Evolutionary conservation across 2,113 vertebrate species (phyloP).

Genomic region (Sylvicapra grimmia): DNA sequence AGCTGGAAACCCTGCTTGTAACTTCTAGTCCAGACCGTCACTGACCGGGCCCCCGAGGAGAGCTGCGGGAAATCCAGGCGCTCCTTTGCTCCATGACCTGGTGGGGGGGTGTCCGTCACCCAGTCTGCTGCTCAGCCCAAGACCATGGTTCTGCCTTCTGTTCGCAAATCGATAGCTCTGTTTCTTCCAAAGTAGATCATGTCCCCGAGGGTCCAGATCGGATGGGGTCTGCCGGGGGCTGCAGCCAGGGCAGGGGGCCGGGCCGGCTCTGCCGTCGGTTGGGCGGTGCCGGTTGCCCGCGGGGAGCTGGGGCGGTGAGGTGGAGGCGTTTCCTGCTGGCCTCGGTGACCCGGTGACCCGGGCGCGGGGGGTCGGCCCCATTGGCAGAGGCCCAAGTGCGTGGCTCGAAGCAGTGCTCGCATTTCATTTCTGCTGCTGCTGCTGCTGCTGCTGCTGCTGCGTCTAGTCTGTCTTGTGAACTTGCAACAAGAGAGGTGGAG

Average conservation of each 20-base stretch:
- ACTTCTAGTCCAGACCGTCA: conserved; percentile 48
- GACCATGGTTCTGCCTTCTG: conserved; percentile 73
- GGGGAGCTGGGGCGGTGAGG: conserved; percentile 11
- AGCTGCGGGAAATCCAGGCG: conserved; percentile 41
- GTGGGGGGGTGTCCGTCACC: conserved; percentile 41
- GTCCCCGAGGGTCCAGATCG: conserved; percentile 63
- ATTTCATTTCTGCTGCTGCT: conserved; percentile 49
- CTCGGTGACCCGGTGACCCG: not conserved
- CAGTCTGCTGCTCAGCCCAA: conserved; percentile 45
- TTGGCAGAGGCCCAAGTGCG: conserved; percentile 54
- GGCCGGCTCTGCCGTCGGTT: conserved; percentile 51
- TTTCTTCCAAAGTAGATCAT: conserved; percentile 63
- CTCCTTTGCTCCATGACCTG: conserved; percentile 35
- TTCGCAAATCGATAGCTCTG: conserved; percentile 56
- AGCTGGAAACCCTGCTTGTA: conserved; percentile 5
- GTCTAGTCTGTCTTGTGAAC: conserved; percentile 28
- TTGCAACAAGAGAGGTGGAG: conserved; percentile 36
- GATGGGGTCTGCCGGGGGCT: conserved; percentile 45
- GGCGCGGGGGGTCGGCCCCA: conserved; percentile 14
- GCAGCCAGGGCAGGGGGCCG: conserved; percentile 36
- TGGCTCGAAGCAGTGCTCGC: conserved; percentile 38
- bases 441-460: conserved; percentile 22
- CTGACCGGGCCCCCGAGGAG: conserved; percentile 39
- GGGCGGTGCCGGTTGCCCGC: conserved; percentile 53
- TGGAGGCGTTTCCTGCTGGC: conserved; percentile 32